These are phyloP conservation scores for Acanthococcus lagerstroemiae DNA, from an alignment of 2,888 invertebrate genomes.

Conservation along the genomic window DNA sequence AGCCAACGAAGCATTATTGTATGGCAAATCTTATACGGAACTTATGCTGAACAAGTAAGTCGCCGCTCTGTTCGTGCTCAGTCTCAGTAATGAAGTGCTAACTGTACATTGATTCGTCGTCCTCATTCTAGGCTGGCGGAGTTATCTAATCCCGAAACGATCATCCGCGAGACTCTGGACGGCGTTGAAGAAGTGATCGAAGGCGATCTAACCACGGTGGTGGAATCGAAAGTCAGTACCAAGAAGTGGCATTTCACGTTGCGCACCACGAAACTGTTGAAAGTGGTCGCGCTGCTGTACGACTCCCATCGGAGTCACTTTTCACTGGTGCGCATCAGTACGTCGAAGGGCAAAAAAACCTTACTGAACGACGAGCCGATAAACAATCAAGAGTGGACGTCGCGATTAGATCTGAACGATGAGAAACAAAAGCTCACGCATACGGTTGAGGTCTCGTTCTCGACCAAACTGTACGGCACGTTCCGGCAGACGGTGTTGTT, in stretches of 20 bases:
- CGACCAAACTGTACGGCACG: slow-evolving; percentile 63
- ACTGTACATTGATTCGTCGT: not conserved
- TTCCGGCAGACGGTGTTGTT: slow-evolving; percentile 68
- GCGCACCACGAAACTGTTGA: slow-evolving; percentile 47
- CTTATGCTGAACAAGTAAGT: slow-evolving; percentile 51
- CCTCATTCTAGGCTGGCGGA: slow-evolving; percentile 45
- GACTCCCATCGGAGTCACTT: slow-evolving; percentile 61
- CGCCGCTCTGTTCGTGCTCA: not conserved
- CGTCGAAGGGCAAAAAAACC: slow-evolving; percentile 34
- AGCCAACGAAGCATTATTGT: slow-evolving; percentile 58
- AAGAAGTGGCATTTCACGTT: slow-evolving; percentile 54
- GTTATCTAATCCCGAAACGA: slow-evolving; percentile 51
- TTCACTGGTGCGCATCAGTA: slow-evolving; percentile 41
- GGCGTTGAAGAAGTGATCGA: slow-evolving; percentile 50
- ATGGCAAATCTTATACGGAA: slow-evolving; percentile 51
- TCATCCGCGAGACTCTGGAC: slow-evolving; percentile 54
- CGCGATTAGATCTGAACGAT: slow-evolving; percentile 37
- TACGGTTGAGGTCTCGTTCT: slow-evolving; percentile 50
- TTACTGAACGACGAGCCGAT: slow-evolving; percentile 43
- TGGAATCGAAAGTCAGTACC: slow-evolving; percentile 52
- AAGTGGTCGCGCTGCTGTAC: slow-evolving; percentile 56
- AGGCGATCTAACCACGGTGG: slow-evolving; percentile 51
- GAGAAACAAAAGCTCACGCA: slow-evolving; percentile 40
- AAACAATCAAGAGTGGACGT: slow-evolving; percentile 50
- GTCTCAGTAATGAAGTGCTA: not conserved